Evolutionary conservation across 2,888 invertebrate genomes (phyloP).

Genomic region (Carcina quercana): DNA sequence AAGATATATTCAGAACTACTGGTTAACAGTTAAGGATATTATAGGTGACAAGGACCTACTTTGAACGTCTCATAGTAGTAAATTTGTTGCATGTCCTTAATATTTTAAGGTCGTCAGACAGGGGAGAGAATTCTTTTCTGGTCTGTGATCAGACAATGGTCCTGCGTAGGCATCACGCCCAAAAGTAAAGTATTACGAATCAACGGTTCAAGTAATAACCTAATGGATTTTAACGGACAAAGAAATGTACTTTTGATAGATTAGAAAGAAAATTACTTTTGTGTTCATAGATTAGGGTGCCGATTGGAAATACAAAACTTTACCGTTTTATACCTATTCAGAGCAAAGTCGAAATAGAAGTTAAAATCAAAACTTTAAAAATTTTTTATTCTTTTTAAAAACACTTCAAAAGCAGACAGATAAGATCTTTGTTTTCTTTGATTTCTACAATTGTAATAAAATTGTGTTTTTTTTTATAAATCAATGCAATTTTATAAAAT

Average conservation of each 20-base stretch:
- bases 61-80: background rate
- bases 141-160: conserved; percentile 31
- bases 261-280: background rate
- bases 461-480: too few relatives aligned
- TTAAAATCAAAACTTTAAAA: too few relatives aligned
- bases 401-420: too few relatives aligned
- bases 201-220: conserved; percentile 18
- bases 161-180: conserved; percentile 10
- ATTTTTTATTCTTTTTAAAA: too few relatives aligned
- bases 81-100: conserved; percentile 32
- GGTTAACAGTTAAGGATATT: background rate
- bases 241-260: background rate
- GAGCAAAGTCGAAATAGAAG: background rate
- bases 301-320: too few relatives aligned
- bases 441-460: too few relatives aligned
- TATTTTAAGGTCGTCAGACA: conserved; percentile 20
- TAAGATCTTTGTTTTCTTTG: too few relatives aligned
- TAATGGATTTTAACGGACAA: conserved; percentile 14
- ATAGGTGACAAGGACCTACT: background rate
- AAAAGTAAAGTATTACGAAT: conserved; percentile 6
- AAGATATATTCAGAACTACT: background rate
- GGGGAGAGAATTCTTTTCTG: conserved; percentile 17
- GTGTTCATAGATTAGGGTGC: too few relatives aligned
- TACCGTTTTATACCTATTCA: background rate
- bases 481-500: too few relatives aligned